phyloP scores from a whole-genome alignment of 2,113 vertebrate genomes.

The Dolichotis patagonum region DNA sequence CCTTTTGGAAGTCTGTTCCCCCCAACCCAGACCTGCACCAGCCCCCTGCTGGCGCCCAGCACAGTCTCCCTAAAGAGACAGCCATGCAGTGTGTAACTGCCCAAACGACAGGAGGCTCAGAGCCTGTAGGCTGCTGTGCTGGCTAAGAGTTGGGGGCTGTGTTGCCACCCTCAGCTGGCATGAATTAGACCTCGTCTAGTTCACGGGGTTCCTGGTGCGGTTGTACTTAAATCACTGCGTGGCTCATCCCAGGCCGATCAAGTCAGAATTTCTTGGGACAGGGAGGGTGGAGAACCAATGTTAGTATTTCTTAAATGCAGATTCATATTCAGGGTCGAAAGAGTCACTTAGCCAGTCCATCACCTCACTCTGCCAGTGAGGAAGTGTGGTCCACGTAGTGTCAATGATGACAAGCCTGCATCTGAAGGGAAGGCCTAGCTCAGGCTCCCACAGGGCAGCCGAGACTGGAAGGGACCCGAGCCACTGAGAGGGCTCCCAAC shows the following conservation, averaged over 20 bases:
- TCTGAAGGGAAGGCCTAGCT: background rate
- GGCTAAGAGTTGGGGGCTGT: background rate
- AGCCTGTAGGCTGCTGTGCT: background rate
- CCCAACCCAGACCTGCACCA: background rate
- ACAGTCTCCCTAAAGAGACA: constrained; percentile 66
- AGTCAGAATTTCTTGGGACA: background rate
- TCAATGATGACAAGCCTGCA: accelerated
- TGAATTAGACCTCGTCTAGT: background rate
- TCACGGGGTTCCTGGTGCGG: background rate
- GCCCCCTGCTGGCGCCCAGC: background rate
- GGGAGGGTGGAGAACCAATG: background rate
- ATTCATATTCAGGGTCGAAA: background rate
- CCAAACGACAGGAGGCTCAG: background rate
- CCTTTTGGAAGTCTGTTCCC: constrained; percentile 9
- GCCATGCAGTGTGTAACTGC: background rate
- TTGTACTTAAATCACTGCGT: background rate
- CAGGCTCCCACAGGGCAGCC: background rate
- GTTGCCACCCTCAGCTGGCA: background rate
- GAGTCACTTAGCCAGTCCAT: background rate
- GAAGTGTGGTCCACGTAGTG: background rate
- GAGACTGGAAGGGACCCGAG: background rate
- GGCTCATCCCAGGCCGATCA: background rate
- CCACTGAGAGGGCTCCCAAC: background rate
- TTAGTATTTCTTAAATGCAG: background rate
- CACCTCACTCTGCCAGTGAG: background rate